A percentile compares a stretch with the other conserved stretches of the same genome.
These are phyloP conservation scores for Ptychoptera albimana DNA, from an alignment of 2,888 invertebrate species.

Conservation along the genomic window DNA sequence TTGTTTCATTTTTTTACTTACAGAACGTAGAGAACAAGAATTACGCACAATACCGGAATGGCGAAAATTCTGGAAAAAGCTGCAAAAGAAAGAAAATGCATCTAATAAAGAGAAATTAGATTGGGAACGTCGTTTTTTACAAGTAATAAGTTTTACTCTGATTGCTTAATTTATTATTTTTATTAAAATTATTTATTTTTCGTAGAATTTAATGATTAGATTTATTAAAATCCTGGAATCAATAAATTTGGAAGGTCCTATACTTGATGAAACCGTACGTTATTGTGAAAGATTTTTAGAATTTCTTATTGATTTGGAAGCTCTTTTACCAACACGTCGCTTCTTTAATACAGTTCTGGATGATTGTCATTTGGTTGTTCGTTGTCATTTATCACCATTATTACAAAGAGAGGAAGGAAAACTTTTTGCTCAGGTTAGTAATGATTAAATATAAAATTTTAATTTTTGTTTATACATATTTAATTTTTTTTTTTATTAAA, in stretches of 20 bases:
- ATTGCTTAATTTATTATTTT: neutral
- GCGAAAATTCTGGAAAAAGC: conserved; percentile 80
- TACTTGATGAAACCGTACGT: conserved; percentile 39
- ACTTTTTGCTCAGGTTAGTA: conserved; percentile 75
- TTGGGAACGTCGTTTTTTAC: conserved; percentile 81
- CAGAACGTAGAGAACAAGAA: conserved; percentile 70
- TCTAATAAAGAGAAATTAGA: conserved; percentile 49
- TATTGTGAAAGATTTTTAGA: conserved; percentile 95
- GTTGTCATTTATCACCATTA: conserved; percentile 69
- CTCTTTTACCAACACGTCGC: conserved; percentile 82
- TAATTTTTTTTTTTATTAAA: no score
- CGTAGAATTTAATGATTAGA: conserved; percentile 54
- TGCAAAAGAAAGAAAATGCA: conserved; percentile 61
- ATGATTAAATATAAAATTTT: conserved; percentile 10
- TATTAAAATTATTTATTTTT: neutral
- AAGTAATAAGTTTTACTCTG: conserved; percentile 17
- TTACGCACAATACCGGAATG: conserved; percentile 76
- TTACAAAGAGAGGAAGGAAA: conserved; percentile 65
- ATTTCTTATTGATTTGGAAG: conserved; percentile 89
- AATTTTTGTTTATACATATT: neutral
- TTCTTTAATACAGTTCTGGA: conserved; percentile 96
- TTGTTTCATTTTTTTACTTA: conserved; percentile 4
- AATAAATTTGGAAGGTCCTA: conserved; percentile 45
- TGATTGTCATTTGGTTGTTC: conserved; percentile 83
- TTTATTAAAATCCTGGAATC: conserved; percentile 69